Evolutionary conservation across 1,140 invertebrate genomes (phyloP).

Genomic region (Drosophila parabipectinata): DNA sequence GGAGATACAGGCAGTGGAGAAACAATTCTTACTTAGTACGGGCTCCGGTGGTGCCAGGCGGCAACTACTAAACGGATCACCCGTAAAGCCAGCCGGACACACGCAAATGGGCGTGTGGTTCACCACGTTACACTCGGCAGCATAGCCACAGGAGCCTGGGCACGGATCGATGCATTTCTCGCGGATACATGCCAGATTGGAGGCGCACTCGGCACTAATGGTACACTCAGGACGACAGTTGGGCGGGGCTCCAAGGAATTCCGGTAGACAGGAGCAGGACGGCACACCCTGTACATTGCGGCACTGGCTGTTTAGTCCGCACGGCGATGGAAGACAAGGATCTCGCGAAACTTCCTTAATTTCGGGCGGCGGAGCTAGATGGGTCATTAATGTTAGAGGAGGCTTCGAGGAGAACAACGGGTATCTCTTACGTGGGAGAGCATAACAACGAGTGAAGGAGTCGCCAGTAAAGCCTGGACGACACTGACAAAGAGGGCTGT

Average conservation of each 20-base stretch:
- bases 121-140: slow-evolving; percentile 92
- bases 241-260: slow-evolving; percentile 90
- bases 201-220: slow-evolving; percentile 92
- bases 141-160: slow-evolving; percentile 91
- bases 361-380: slow-evolving; percentile 61
- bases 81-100: slow-evolving; percentile 90
- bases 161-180: slow-evolving; percentile 94
- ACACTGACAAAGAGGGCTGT: slow-evolving; percentile 89
- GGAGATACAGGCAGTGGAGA: slow-evolving; percentile 43
- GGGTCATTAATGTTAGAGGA: neutral
- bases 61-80: slow-evolving; percentile 93
- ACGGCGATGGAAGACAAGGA: slow-evolving; percentile 89
- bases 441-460: slow-evolving; percentile 87
- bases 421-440: slow-evolving; percentile 85
- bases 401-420: neutral
- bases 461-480: slow-evolving; percentile 87
- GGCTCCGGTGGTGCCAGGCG: slow-evolving; percentile 81
- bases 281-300: slow-evolving; percentile 89
- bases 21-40: slow-evolving; percentile 85
- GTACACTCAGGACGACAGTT: slow-evolving; percentile 93
- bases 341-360: slow-evolving; percentile 85
- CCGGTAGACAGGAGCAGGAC: slow-evolving; percentile 91
- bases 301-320: slow-evolving; percentile 91
- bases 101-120: slow-evolving; percentile 93
- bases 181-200: slow-evolving; percentile 91